These are phyloP conservation scores for Volucella zonaria DNA, from an alignment of 2,888 invertebrate species.

Conservation along the genomic window DNA sequence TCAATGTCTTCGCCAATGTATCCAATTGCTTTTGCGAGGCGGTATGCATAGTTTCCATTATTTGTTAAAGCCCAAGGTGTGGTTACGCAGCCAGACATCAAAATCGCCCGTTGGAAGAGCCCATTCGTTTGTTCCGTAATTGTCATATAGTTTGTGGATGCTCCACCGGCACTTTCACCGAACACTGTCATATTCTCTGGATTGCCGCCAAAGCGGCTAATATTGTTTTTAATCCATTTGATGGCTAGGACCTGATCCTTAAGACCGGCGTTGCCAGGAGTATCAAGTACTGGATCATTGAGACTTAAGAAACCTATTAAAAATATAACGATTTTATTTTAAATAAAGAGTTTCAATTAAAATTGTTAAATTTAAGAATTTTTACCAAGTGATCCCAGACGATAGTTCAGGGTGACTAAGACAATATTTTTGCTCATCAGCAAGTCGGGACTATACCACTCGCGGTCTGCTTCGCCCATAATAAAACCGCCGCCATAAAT, in stretches of 20 bases:
- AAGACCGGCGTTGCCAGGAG: conserved; percentile 84
- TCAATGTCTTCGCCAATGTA: conserved; percentile 79
- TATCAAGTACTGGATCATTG: conserved; percentile 82
- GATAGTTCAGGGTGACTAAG: conserved; percentile 85
- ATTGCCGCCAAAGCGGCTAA: conserved; percentile 83
- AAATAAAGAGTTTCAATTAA: not conserved
- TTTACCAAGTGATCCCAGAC: conserved; percentile 79
- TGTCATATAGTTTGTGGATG: conserved; percentile 83
- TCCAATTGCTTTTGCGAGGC: conserved; percentile 79
- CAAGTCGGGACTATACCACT: conserved; percentile 81
- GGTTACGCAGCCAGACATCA: conserved; percentile 80
- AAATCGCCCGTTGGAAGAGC: conserved; percentile 79
- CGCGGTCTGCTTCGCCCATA: conserved; percentile 80
- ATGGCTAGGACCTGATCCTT: conserved; percentile 84
- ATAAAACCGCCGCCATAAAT: conserved; percentile 83
- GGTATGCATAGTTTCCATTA: conserved; percentile 77
- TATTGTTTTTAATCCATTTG: conserved; percentile 83
- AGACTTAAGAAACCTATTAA: conserved; percentile 83
- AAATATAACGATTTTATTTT: too few species aligned
- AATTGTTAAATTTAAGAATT: not conserved
- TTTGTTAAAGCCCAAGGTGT: conserved; percentile 79
- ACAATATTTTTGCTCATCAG: conserved; percentile 85
- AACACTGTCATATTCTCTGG: conserved; percentile 84
- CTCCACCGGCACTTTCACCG: conserved; percentile 84
- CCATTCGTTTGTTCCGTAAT: conserved; percentile 83